Percentiles rank a stretch among this genome's conserved stretches.
phyloP scores from a whole-genome alignment of 2,888 invertebrate genomes.

The Xanthia icteritia region DNA sequence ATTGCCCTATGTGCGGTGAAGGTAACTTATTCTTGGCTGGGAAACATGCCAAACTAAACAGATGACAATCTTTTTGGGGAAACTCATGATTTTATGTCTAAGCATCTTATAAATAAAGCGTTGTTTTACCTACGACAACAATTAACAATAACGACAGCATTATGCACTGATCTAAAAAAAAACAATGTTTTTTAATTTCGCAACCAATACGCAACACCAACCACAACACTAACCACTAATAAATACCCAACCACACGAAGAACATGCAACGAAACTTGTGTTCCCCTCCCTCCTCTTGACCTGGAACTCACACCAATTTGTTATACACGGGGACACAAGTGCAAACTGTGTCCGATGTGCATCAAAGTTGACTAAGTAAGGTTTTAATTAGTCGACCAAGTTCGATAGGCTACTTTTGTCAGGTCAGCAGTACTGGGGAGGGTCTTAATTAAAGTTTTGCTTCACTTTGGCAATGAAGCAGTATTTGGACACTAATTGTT shows the following conservation, averaged over 20 bases:
- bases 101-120: not conserved
- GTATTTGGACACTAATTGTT: conserved; percentile 25
- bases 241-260: conserved; percentile 11
- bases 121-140: not conserved
- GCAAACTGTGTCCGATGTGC: conserved; percentile 51
- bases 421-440: conserved; percentile 53
- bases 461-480: conserved; percentile 16
- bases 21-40: not conserved
- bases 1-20: not conserved
- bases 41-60: not conserved
- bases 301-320: conserved; percentile 64
- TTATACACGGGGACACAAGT: conserved; percentile 54
- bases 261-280: conserved; percentile 39
- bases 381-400: conserved; percentile 67
- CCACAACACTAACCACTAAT: not conserved
- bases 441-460: conserved; percentile 57
- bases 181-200: not conserved
- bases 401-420: conserved; percentile 55
- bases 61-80: not conserved
- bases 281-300: conserved; percentile 37
- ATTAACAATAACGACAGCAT: not conserved
- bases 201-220: not conserved
- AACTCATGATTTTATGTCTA: not conserved
- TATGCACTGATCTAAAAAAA: not conserved
- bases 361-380: conserved; percentile 54